Conservation (phyloP, 2,113 vertebrate species). For the Chroicocephalus ridibundus region DNA sequence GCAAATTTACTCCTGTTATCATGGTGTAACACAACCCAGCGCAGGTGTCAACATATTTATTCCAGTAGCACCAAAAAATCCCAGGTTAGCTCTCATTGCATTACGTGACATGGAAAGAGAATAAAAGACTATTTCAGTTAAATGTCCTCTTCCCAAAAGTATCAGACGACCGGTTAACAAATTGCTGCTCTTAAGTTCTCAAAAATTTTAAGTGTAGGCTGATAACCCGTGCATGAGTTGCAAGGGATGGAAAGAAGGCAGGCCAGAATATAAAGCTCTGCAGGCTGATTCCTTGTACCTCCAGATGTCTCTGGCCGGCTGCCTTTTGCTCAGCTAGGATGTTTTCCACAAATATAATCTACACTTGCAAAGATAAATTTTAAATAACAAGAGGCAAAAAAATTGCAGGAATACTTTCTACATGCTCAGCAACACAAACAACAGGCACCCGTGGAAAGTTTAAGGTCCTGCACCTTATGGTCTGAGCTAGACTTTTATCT, state of each 20-base stretch:
- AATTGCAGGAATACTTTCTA: neutral
- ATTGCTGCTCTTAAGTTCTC: neutral
- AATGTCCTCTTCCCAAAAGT: neutral
- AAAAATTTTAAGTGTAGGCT: neutral
- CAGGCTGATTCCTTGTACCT: neutral
- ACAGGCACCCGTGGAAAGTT: neutral
- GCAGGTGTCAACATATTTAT: rapidly evolving
- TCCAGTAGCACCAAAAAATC: neutral
- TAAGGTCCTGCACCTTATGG: neutral
- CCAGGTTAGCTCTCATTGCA: neutral
- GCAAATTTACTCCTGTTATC: neutral
- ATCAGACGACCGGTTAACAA: neutral
- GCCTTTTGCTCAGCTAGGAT: neutral
- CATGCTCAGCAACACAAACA: neutral
- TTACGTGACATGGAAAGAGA: neutral
- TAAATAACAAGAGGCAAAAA: neutral
- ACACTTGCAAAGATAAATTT: neutral
- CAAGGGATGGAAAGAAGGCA: neutral
- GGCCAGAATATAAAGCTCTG: neutral
- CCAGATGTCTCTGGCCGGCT: neutral
- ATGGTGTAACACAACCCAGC: neutral
- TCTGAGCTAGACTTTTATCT: neutral
- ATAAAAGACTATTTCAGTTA: neutral
- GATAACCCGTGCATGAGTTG: neutral
- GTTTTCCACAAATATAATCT: neutral